Evolutionary conservation across 2,113 vertebrate species (phyloP), one percentile per base, ranked within the genome.

Genomic region (Aptenodytes patagonicus): DNA sequence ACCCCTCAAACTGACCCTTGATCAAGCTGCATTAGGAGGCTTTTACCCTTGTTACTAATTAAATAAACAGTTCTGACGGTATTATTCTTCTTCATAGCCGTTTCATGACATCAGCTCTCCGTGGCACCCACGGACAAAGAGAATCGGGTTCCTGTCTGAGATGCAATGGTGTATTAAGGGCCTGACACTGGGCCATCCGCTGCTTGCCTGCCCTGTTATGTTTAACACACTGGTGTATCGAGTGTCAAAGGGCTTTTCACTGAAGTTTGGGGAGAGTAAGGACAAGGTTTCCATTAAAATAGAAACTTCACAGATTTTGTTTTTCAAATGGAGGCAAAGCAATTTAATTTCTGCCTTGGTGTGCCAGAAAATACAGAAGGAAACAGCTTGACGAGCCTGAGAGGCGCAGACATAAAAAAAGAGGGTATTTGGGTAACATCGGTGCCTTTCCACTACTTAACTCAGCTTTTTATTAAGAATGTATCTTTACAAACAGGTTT

Each of bases 1-100:
- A 95, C 93, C 84, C 66, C 65, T 95, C 16, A 69, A 93, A 87
- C 14, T 98, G 97, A 97, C 97, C 98, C 96, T 94, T 95, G 93
- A 78, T 97, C 87, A 80, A 82, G 87, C 80, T 95, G 96, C 95
- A 95, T 98, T 97, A 97, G 72, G 89, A 94, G 94, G 96, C 95
- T 95, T 98, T 98, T 96, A 94, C 77, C 89, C 85, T 97, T 86
- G 51, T 83, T 95, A 31, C 95, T 98, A 98, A 98, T 97, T 96
- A 96, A 98, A 98, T 97, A 97, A 98, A 98, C 97, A 97, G 72
- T 11, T 93, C 62, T 96, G 94, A 94, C 95, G 96, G 71, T 83
- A 81, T 96, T 97, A 95, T 90, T 96, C 95, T 97, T 96, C 92
- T 92, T 97, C 92, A 91, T 82, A 98, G 90, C 87, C 86, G 68